Percentiles rank a stretch among this genome's conserved stretches.
phyloP scores from a whole-genome alignment of 2,113 vertebrate genomes.

The Microcebus jonahi region DNA sequence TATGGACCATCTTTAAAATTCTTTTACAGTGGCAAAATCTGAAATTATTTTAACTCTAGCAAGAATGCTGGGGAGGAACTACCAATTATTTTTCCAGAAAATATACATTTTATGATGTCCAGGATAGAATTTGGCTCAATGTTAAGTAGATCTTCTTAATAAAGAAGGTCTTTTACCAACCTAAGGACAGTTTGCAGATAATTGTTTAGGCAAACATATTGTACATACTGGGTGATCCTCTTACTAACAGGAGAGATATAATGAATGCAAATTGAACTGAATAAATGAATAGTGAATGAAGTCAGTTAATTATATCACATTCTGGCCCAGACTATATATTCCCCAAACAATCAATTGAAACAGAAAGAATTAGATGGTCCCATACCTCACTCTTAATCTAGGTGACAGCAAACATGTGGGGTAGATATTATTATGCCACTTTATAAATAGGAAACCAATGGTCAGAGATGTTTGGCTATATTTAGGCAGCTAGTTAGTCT shows the following conservation, averaged over 20 bases:
- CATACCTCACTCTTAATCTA: neutral
- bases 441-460: neutral
- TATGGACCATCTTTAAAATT: neutral
- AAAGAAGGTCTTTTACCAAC: neutral
- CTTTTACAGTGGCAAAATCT: neutral
- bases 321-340: neutral
- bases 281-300: slow-evolving; percentile 18
- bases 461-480: neutral
- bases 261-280: neutral
- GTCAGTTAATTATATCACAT: neutral
- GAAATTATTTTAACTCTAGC: neutral
- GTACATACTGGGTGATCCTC: neutral
- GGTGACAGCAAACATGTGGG: neutral
- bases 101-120: neutral
- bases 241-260: neutral
- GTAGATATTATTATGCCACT: neutral
- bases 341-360: neutral
- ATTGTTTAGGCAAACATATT: neutral
- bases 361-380: neutral
- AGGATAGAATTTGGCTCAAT: neutral
- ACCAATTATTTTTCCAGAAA: neutral
- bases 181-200: neutral
- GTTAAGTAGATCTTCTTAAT: neutral
- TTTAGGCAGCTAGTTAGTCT: neutral
- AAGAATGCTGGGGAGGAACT: neutral